Conservation (phyloP, 2,797 vertebrate species). For the Helicolenus hilgendorfi region DNA sequence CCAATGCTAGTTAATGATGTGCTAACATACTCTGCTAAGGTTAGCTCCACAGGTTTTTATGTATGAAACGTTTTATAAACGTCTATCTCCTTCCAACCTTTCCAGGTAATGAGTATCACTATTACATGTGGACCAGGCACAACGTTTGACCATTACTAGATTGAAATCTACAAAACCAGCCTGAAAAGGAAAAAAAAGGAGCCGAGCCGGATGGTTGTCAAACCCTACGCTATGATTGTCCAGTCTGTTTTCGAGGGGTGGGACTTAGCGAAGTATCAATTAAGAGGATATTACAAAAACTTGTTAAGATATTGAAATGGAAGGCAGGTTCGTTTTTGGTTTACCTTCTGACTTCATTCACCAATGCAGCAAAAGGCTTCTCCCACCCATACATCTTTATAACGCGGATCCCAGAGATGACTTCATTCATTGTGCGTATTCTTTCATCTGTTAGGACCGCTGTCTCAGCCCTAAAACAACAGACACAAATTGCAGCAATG, state of each 20-base stretch:
- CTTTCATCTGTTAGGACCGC: slow-evolving; percentile 93
- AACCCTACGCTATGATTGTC: not conserved
- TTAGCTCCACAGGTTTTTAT: not conserved
- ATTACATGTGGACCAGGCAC: not conserved
- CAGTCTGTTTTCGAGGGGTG: not conserved
- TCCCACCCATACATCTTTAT: slow-evolving; percentile 99
- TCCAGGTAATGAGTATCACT: not conserved
- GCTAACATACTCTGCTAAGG: not conserved
- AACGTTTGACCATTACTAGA: not conserved
- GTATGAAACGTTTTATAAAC: not conserved
- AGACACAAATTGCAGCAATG: not conserved
- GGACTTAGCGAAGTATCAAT: not conserved
- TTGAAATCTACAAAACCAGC: no score
- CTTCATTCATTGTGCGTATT: slow-evolving; percentile 98
- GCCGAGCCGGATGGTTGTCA: no score
- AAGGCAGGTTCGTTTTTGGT: not conserved
- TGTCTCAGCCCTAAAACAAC: slow-evolving; percentile 91
- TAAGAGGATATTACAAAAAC: not conserved
- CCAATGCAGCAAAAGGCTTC: slow-evolving; percentile 93
- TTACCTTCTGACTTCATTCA: slow-evolving; percentile 93
- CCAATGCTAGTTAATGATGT: not conserved
- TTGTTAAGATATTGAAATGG: not conserved
- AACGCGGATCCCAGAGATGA: slow-evolving; percentile 96
- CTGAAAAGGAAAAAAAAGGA: no score
- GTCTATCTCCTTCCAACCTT: not conserved